Evolutionary conservation across 2,888 invertebrate species (phyloP), one percentile per base, ranked within the genome.

Genomic region (Zygothrica quintamaculata): DNA sequence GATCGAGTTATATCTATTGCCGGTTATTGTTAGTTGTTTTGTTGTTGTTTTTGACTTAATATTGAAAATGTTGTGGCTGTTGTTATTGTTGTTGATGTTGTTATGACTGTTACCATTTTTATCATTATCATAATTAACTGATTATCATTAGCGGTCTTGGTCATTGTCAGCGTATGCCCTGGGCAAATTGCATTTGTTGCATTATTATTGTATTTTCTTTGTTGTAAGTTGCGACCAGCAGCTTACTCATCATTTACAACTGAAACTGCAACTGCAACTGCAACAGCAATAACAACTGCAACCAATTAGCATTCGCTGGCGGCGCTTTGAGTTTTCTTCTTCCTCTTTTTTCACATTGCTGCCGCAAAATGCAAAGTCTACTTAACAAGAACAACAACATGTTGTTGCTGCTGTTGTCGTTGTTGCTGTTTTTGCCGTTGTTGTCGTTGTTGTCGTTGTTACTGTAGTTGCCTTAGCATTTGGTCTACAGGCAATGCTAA

Each of bases 311-410:
- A 60, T 36, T 43, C 37, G 59, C 74, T 51, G 56, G 42, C 40
- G 59, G 64, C 48, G 31, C 74, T 74, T 73, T 47, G 52, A 68
- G 60, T 74, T 74, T 68, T 73, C 60, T 68, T 56, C 69, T 74
- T 68, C 74, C 60, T 68, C 55, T 52, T 69, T 73, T 68, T 69
- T 74, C 69, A 51, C 57, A 69, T 74, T 55, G 50, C 57, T 58
- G 56, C 60, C 60, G 42, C 65, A 68, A 69, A 60, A 73, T 74
- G 73, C 55, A 65, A 74, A 72, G 68, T 68, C 74, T 60, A 50
- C 55, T 52, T 62, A 55, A 47, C 58, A 47, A 33, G 44, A 64
- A 47, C 44, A 57, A 34, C 37, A 55, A 40, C 58, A 26, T 7
- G n/a, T 13, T 43, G 26, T 9, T 26, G 18, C 5, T 22, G 18